Base-by-base conservation (phyloP, 2,888 invertebrate genomes). In the Molorchus minor region DNA sequence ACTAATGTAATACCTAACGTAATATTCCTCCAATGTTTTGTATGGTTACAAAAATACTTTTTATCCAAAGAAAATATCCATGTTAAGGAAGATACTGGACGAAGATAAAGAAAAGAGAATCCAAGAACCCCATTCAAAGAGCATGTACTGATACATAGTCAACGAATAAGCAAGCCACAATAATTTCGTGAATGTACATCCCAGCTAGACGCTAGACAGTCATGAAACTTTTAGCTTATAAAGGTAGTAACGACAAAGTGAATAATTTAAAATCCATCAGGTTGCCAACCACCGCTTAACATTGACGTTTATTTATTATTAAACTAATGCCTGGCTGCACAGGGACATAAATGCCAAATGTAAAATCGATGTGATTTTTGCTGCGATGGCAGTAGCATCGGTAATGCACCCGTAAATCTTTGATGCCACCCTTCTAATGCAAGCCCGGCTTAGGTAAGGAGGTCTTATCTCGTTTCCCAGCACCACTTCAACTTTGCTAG, bases 391-490 rank as follows among this genome's bases (percentile, higher is more conserved):
- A 29, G 40, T 58, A 19, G 19, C 62, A 56, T 59, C 56, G 49
- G 56, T 59, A 62, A 58, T 59, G 58, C 58, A 51, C 17, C 43
- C 40, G 56, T 62, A 56, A 58, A 62, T 62, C 51, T 59, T 62
- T 62, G 56, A 63, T 63, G 53, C 43, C 30, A 19, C 35, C 33
- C 33, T 41, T 44, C 29, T 25, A 29, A 16, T 33, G 46, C 46
- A 33, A n/a, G n/a, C n/a, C n/a, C n/a, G n/a, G 33, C 33, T 46
- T 17, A 30, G 12, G 20, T 21, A 12, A 25, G 21, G 43, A 62
- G 58, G 69, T 71, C 73, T 72, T 73, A 73, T 73, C 73, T 69
- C 71, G 63, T 68, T 70, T 69, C 62, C 67, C 73, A 71, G 69
- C 58, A 66, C 61, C 69, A 66, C 68, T 69, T 69, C 68, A 65